Base-by-base conservation (phyloP, 2,888 invertebrate species). In the Laspeyria flexula region DNA sequence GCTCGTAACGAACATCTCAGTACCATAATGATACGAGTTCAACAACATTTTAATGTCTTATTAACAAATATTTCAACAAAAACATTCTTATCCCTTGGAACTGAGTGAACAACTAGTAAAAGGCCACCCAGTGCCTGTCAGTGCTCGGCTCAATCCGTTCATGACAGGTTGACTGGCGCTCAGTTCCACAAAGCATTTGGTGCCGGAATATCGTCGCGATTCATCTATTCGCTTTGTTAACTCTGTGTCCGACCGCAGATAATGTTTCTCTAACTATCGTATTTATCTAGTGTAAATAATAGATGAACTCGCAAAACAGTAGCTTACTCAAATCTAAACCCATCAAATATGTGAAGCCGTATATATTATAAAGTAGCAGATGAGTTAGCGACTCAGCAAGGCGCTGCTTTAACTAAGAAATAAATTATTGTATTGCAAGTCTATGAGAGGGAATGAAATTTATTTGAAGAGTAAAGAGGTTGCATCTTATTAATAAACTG, bases 161-260 rank as follows among this genome's bases (percentile, higher is more conserved):
- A 33, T 15, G 33, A 33, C 33, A 33, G 34, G 15, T 18, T 35
- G 34, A 35, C 34, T 16, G 6, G 7, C 2, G 16, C 15, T 7
- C 16, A 35, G 18, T 9, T 35, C n/a, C 12, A 10, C 18, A 45
- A 55, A 58, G 47, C 18, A 31, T 16, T 15, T 21, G 18, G 11
- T 13, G 33, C 16, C 23, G 27, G n/a, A 35, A 18, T 10, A 13
- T 5, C 25, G 33, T 23, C 33, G 18, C 25, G 40, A 42, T 33
- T 46, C 39, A 55, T 52, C 16, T 35, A 41, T 41, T 40, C 15
- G 10, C 37, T 51, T 29, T 48, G 43, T 38, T 38, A 15, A 11
- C 3, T 37, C 10, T 21, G 7, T 7, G 7, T 18, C 33, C 11
- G 21, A 10, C 13, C 4, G 23, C n/a, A 25, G 27, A 7, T 33